Base-by-base conservation (phyloP, 37 sponge, comb jelly and placozoan genomes). In the Beroe ovata region DNA sequence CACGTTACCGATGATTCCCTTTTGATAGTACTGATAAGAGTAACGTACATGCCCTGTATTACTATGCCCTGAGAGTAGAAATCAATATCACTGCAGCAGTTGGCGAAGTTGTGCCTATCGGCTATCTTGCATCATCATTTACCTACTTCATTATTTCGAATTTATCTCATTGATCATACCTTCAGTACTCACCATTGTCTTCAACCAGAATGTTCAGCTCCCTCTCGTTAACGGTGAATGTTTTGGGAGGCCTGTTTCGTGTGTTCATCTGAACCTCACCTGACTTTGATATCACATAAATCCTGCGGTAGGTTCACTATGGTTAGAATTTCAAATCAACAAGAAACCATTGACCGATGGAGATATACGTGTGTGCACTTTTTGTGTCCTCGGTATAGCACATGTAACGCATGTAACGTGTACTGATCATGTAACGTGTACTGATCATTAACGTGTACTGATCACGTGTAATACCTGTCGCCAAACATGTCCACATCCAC, bases 11-110 rank as follows among this genome's bases (percentile, higher is more conserved):
- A 77, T 42, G 6, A 77, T 39, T 77, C 84, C 84, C 23, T 77
- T 77, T 54, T 77, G 84, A 23, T 77, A 77, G n/a, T 42, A 42
- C 0, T 77, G 21, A 29, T 39, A 39, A 18, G 84, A 8, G 84
- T 77, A 77, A 23, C 84, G 39, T 25, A 77, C 84, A 40, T 77
- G 84, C 3, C 84, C 84, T 42, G 84, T 77, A 29, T 77, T 77
- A 26, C 84, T 77, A 29, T 77, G 84, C 11, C 84, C 69, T 66
- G 69, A 47, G 6, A 6, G 11, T 16, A 47, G 54, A n/a, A n/a
- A n/a, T n/a, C n/a, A n/a, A n/a, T n/a, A n/a, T n/a, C n/a, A n/a
- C n/a, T n/a, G n/a, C n/a, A n/a, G n/a, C n/a, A n/a, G n/a, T n/a
- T n/a, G n/a, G n/a, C n/a, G n/a, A n/a, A n/a, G n/a, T n/a, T n/a